Evolutionary conservation across 2,797 vertebrate genomes (phyloP), one percentile per base, ranked within the genome.

Genomic region (Pteropus rufus): DNA sequence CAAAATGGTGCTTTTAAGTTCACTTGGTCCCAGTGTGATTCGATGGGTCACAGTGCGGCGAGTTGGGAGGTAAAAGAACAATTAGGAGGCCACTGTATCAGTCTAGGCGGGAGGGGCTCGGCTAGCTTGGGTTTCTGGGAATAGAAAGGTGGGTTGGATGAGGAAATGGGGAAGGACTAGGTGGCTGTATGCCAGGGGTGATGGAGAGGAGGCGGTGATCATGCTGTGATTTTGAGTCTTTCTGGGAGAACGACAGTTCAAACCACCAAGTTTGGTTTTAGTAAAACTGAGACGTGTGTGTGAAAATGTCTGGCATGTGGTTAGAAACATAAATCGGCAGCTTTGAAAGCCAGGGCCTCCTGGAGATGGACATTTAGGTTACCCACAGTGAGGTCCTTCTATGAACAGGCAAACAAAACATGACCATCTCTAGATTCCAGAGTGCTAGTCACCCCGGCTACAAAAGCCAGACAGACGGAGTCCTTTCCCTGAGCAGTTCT

Each of bases 161-260:
- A 41, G 36, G 7, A 2, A 41, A 11, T 2, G 3, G 23, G 31
- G 3, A 31, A 69, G 46, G 58, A 44, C 0, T 3, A 0, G 36
- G 26, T 1, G 1, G 19, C 83, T 29, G 11, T n/a, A 7, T 31
- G 9, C 46, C 67, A 69, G 49, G 39, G 15, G 10, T 29, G 44
- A 19, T 3, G 36, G 39, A 67, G 31, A 69, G 54, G 46, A 23
- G 31, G 5, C 73, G 10, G 16, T 14, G 44, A 34, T 19, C 72
- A 14, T 1, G 31, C 54, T n/a, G 14, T 9, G 0, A 4, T 62
- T 34, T 18, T 26, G 46, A 67, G 62, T 62, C 79, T 77, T 80
- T 18, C 46, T 39, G 56, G 44, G 36, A 90, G 49, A 84, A 72
- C 0, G 8, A 24, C 26, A 12, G 5, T 12, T 64, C 46, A 46